Evolutionary conservation across 30 jellyfish, hydroid and myxozoan genomes (phyloP), one percentile per base, ranked within the genome.

Genomic region (Hydractinia echinata): DNA sequence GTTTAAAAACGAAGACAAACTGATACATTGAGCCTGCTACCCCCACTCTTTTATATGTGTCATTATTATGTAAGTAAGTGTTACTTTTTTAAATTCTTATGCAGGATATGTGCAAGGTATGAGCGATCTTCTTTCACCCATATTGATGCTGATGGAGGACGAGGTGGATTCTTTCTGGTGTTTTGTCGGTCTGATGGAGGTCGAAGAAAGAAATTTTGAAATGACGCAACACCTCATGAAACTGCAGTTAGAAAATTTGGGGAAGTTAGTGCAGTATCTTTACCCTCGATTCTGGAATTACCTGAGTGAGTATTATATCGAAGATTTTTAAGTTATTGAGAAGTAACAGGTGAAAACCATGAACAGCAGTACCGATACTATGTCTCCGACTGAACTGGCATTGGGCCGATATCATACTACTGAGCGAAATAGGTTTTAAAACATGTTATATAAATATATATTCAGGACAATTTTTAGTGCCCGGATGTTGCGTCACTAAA

Each of bases 31-130:
- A 30, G 44, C 44, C 44, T 30, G 44, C 44, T 30, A 30, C 44
- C 44, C 44, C 44, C 44, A 30, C 44, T 30, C 44, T 30, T 30
- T 30, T 30, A 30, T 30, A 30, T 30, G 44, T 2, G 44, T 2
- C 44, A 30, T 30, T 30, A 30, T 11, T 68, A 68, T 11, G 79
- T 68, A 68, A 68, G 19, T 0, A 58, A 13, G 19, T 58, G 69
- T 58, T 58, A 13, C 15, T 58, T 11, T 11, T 58, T 30, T 30
- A 18, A 58, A 13, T 3, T 58, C 73, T 54, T 54, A 74, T 48
- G 11, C 67, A 91, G 98, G 98, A 4, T 92, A 92, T 61, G 98
- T 92, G 0, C 98, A 92, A 84, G 98, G 98, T 51, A 92, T 92
- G 98, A 89, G 97, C 7, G 98, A 92, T 81, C 69, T 92, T 67